Base-by-base conservation (phyloP, 2,888 invertebrate genomes). In the Pantelozetes paolii region DNA sequence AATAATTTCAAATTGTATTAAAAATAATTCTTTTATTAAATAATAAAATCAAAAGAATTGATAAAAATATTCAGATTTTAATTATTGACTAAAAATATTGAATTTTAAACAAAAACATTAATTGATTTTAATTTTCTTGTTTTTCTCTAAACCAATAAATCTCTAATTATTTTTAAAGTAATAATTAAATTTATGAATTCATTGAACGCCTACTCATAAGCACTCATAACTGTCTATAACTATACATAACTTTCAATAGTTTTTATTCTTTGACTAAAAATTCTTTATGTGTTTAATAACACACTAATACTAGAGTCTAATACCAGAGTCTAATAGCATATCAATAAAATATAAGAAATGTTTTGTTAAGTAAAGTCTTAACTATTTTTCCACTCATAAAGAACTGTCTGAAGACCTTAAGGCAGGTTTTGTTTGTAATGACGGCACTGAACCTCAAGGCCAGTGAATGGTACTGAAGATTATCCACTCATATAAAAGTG, bases 341-440 rank as follows among this genome's bases (percentile, higher is more conserved):
- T 54, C 54, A 54, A 54, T 54, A 54, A 50, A 54, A 23, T 26
- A 54, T 26, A 26, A 2, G 54, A 26, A 54, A 54, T 54, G 54
- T 54, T 54, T 54, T 54, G 54, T 54, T 54, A 54, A n/a, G 26
- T 54, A 54, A 54, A 54, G 26, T 5, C 23, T 26, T 8, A 3
- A 50, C 2, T 8, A n/a, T 20, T 26, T 54, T 20, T 54, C 15
- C 20, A n/a, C 20, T 54, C 26, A 23, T 26, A 9, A 20, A 54
- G 23, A 9, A 54, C 54, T 54, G 54, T 54, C 54, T 54, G 54
- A 50, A 54, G 54, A n/a, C 54, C 54, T 54, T 54, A 54, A 9
- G 26, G 23, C 59, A 62, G 59, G 59, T 62, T 62, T 62, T 62
- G 59, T 62, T 62, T 62, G 6, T 62, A 62, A n/a, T 62, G 59